Percentiles rank a stretch among this genome's conserved stretches.
These are phyloP conservation scores for Okapia johnstoni DNA, from an alignment of 2,113 vertebrate genomes.

Conservation along the genomic window DNA sequence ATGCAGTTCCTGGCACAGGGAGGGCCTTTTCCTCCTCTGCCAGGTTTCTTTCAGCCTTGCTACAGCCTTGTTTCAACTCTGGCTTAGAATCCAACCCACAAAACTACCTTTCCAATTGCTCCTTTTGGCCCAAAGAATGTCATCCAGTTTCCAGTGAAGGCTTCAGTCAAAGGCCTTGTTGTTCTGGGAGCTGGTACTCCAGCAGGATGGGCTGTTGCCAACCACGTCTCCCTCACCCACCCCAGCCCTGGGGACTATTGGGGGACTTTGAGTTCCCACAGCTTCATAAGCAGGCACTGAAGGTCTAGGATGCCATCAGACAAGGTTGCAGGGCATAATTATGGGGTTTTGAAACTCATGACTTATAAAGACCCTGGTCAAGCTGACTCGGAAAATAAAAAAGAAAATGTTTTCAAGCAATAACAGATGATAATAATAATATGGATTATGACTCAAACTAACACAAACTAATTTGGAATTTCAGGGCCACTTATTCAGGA, in stretches of 20 bases:
- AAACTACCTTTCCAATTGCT: slow-evolving; percentile 72
- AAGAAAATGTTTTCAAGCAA: slow-evolving; percentile 27
- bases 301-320: neutral
- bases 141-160: slow-evolving; percentile 51
- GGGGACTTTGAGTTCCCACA: slow-evolving; percentile 52
- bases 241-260: slow-evolving; percentile 4
- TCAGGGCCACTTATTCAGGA: neutral
- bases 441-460: slow-evolving; percentile 24
- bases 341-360: slow-evolving; percentile 9
- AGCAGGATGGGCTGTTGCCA: slow-evolving; percentile 26
- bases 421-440: slow-evolving; percentile 7
- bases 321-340: slow-evolving; percentile 29
- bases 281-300: neutral
- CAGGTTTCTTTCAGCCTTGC: slow-evolving; percentile 72
- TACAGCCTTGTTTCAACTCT: slow-evolving; percentile 66
- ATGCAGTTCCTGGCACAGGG: slow-evolving; percentile 47
- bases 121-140: slow-evolving; percentile 63
- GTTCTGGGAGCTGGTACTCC: slow-evolving; percentile 64
- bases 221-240: neutral
- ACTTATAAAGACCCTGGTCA: slow-evolving; percentile 44
- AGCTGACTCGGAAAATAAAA: slow-evolving; percentile 31
- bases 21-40: slow-evolving; percentile 43
- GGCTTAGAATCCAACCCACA: slow-evolving; percentile 71
- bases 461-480: slow-evolving; percentile 39
- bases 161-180: slow-evolving; percentile 69